A percentile compares a stretch with the other conserved stretches of the same genome.
These are phyloP conservation scores for Tenodera sinensis DNA, from an alignment of 2,888 invertebrate species.

Conservation along the genomic window DNA sequence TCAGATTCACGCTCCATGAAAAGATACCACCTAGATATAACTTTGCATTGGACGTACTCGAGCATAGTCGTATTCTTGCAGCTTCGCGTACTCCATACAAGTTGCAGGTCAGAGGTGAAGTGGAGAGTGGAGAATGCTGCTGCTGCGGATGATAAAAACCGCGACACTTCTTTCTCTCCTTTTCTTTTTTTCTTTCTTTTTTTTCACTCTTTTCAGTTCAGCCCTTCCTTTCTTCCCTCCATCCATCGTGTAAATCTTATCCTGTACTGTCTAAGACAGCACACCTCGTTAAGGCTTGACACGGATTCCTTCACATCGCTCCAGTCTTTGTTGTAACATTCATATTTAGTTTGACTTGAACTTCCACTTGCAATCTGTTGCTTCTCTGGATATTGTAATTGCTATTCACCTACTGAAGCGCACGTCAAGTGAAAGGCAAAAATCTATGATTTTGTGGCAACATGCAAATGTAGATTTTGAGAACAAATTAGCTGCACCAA, in stretches of 20 bases:
- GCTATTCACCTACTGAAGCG: no score
- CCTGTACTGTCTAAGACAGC: not conserved
- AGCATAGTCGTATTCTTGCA: not conserved
- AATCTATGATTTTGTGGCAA: no score
- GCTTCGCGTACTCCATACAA: not conserved
- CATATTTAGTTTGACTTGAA: not conserved
- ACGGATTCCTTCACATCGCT: not conserved
- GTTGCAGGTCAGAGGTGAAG: not conserved
- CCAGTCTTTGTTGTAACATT: not conserved
- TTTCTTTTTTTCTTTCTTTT: no score
- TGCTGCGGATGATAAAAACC: not conserved
- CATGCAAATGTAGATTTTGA: no score
- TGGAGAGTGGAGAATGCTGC: not conserved
- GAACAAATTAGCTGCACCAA: no score
- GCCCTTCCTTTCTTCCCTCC: not conserved
- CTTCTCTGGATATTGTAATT: not conserved
- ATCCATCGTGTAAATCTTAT: not conserved
- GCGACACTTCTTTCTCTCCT: not conserved
- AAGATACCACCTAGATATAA: not conserved
- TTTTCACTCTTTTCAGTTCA: not conserved
- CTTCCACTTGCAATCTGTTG: not conserved
- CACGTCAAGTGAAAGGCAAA: not conserved
- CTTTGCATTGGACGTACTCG: not conserved
- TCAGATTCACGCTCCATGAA: no score
- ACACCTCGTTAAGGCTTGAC: not conserved